Conservation (phyloP, 64 coral and sea anemone genomes). For the Montipora capricornis region DNA sequence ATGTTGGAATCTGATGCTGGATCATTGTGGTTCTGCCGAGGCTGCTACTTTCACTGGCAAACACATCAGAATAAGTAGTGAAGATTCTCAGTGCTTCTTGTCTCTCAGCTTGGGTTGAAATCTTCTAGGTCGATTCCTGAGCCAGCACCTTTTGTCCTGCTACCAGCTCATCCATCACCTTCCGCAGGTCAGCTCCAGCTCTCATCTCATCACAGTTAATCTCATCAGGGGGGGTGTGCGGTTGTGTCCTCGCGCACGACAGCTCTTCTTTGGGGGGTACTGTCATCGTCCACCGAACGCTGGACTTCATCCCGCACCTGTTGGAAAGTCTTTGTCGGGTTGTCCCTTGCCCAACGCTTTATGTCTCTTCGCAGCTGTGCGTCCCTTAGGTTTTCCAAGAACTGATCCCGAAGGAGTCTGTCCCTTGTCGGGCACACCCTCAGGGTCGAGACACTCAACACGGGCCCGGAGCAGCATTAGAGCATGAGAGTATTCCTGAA, state of each 20-base stretch:
- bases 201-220: conserved; percentile 35
- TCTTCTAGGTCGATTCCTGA: background rate
- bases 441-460: background rate
- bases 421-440: conserved; percentile 11
- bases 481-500: conserved; percentile 59
- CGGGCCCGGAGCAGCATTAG: conserved; percentile 37
- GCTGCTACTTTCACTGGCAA: background rate
- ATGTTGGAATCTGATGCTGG: conserved; percentile 44
- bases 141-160: conserved; percentile 34
- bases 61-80: conserved; percentile 36
- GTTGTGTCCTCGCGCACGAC: background rate
- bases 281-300: conserved; percentile 9
- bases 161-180: background rate
- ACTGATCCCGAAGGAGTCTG: conserved; percentile 39
- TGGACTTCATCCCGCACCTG: conserved; percentile 55
- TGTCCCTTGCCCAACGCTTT: conserved; percentile 17
- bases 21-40: conserved; percentile 52
- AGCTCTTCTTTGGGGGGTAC: background rate
- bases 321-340: conserved; percentile 34
- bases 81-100: conserved; percentile 47
- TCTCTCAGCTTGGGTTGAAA: conserved; percentile 25
- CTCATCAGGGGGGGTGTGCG: background rate
- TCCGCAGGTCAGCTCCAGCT: background rate
- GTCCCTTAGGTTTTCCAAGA: conserved; percentile 60
- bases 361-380: conserved; percentile 48